phyloP scores from a whole-genome alignment of 2,888 invertebrate genomes.

The Mimachlamys varia region DNA sequence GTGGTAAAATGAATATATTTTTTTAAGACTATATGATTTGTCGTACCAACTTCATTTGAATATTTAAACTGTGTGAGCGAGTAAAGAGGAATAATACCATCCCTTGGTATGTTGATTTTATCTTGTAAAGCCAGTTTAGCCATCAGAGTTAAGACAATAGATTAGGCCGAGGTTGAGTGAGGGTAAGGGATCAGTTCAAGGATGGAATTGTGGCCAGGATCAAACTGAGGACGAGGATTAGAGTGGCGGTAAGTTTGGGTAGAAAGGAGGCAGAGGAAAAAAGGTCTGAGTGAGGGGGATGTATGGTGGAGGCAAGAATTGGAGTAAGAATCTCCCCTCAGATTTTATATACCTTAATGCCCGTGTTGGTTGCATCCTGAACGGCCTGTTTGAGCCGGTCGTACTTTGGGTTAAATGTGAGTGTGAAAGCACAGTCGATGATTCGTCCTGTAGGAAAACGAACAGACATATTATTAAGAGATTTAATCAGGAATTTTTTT shows the following conservation, averaged over 20 bases:
- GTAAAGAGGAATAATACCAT: too few species aligned
- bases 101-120: too few species aligned
- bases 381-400: constrained; percentile 93
- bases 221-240: not conserved
- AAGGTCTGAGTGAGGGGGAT: not conserved
- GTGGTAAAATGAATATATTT: too few species aligned
- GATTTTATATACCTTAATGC: constrained; percentile 87
- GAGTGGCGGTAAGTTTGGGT: not conserved
- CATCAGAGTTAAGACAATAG: too few species aligned
- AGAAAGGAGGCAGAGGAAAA: not conserved
- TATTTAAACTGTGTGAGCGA: too few species aligned
- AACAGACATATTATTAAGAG: not conserved
- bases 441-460: constrained; percentile 86
- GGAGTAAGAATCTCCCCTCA: not conserved
- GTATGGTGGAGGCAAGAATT: not conserved
- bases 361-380: constrained; percentile 98
- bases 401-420: constrained; percentile 97
- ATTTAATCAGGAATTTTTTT: not conserved
- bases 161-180: too few species aligned
- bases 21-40: too few species aligned
- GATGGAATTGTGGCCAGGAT: not conserved
- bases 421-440: constrained; percentile 99
- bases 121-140: too few species aligned
- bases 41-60: too few species aligned
- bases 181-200: not conserved